Conservation (phyloP, 2,888 invertebrate species). For the Mantis religiosa region DNA sequence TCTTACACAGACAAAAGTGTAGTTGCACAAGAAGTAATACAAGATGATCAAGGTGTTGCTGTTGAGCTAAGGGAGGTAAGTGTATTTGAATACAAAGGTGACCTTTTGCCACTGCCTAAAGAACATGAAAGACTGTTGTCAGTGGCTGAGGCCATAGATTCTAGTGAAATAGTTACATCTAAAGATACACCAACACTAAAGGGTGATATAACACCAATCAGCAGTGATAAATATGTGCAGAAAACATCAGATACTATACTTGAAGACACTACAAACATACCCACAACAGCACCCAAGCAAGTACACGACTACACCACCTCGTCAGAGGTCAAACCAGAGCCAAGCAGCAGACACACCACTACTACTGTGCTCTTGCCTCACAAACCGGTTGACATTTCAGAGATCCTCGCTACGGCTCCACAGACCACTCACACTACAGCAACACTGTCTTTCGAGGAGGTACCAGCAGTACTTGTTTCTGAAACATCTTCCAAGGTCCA, state of each 20-base stretch:
- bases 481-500: slow-evolving; percentile 28
- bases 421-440: slow-evolving; percentile 31
- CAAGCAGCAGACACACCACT: slow-evolving; percentile 21
- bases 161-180: slow-evolving; percentile 2
- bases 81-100: slow-evolving; percentile 25
- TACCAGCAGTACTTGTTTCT: slow-evolving; percentile 25
- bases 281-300: slow-evolving; percentile 19
- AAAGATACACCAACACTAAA: neutral
- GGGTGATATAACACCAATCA: neutral
- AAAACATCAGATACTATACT: slow-evolving; percentile 16
- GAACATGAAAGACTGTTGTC: slow-evolving; percentile 30
- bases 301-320: slow-evolving; percentile 27
- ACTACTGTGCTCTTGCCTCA: slow-evolving; percentile 29
- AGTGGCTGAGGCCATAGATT: slow-evolving; percentile 23
- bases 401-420: slow-evolving; percentile 32
- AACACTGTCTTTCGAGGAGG: slow-evolving; percentile 29
- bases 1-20: neutral
- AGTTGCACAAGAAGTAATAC: neutral
- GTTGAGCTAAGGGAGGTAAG: slow-evolving; percentile 28
- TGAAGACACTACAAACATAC: slow-evolving; percentile 16
- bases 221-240: slow-evolving; percentile 10
- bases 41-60: neutral
- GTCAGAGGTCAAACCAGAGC: slow-evolving; percentile 33
- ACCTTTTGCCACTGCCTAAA: slow-evolving; percentile 27
- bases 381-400: slow-evolving; percentile 34